Conservation (phyloP, 30 jellyfish, hydroid and myxozoan species). For the Aurelia sp. region DNA sequence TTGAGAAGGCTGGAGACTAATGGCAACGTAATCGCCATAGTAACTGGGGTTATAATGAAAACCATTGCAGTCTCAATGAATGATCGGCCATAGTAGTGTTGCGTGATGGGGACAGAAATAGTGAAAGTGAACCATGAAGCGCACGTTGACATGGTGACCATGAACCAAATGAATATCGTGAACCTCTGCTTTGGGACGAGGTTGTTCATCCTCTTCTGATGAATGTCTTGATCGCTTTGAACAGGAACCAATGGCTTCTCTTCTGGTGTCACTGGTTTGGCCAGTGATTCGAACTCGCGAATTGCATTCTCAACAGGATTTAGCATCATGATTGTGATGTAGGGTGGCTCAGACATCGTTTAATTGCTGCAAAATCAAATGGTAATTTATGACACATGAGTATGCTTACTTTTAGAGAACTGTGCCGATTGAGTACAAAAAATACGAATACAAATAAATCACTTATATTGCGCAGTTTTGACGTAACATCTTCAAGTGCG, state of each 20-base stretch:
- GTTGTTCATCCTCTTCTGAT: not conserved
- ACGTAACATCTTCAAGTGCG: too few relatives aligned
- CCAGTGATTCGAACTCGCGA: slow-evolving; percentile 5
- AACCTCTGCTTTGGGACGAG: slow-evolving; percentile 31
- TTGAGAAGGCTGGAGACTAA: not conserved
- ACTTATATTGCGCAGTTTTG: too few relatives aligned
- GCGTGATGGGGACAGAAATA: slow-evolving; percentile 1
- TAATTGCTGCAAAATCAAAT: too few relatives aligned
- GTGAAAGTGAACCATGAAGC: slow-evolving; percentile 65
- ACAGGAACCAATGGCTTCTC: slow-evolving; percentile 5
- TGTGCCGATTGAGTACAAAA: too few relatives aligned
- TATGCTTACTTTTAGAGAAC: too few relatives aligned
- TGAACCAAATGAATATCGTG: slow-evolving; percentile 30
- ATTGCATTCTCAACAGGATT: slow-evolving; percentile 69
- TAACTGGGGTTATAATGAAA: slow-evolving; percentile 12
- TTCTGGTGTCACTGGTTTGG: slow-evolving; percentile 6
- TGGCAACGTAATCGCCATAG: slow-evolving; percentile 14
- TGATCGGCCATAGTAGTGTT: slow-evolving; percentile 17
- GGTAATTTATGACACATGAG: too few relatives aligned
- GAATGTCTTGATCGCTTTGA: not conserved
- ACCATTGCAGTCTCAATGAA: not conserved
- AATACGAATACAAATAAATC: too few relatives aligned
- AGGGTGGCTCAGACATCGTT: slow-evolving; percentile 23
- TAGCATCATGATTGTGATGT: slow-evolving; percentile 41
- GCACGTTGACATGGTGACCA: slow-evolving; percentile 1